Evolutionary conservation across 2,888 invertebrate species (phyloP).

Genomic region (Tortricodes alternella): DNA sequence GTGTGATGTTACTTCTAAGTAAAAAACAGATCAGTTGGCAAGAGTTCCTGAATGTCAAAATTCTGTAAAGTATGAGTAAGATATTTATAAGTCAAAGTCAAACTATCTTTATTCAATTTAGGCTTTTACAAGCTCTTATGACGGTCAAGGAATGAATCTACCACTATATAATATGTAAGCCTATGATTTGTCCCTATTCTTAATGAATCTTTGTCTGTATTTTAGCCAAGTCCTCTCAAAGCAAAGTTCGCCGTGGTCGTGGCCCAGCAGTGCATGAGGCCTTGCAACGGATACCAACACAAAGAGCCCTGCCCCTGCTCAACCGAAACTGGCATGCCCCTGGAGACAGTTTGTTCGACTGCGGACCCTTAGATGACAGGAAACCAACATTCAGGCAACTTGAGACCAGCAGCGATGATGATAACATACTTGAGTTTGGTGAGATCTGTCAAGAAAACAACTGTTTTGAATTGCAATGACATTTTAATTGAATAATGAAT

Average conservation of each 20-base stretch:
- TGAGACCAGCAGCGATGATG: slow-evolving; percentile 74
- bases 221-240: slow-evolving; percentile 52
- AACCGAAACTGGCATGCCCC: slow-evolving; percentile 77
- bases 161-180: too few relatives aligned
- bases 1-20: too few relatives aligned
- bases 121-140: too few relatives aligned
- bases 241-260: slow-evolving; percentile 65
- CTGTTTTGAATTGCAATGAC: too few relatives aligned
- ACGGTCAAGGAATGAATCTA: too few relatives aligned
- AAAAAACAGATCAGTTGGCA: too few relatives aligned
- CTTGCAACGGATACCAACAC: slow-evolving; percentile 81
- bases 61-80: too few relatives aligned
- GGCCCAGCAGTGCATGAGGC: slow-evolving; percentile 82
- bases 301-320: slow-evolving; percentile 55
- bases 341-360: slow-evolving; percentile 70
- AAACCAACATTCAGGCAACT: slow-evolving; percentile 54
- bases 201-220: slow-evolving; percentile 9
- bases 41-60: too few relatives aligned
- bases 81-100: too few relatives aligned
- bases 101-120: too few relatives aligned
- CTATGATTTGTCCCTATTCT: background rate
- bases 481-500: too few relatives aligned
- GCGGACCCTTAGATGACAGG: slow-evolving; percentile 63
- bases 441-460: slow-evolving; percentile 35
- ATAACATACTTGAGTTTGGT: slow-evolving; percentile 74